Evolutionary conservation across 2,797 vertebrate genomes (phyloP).

Genomic region (Podarcis lilfordi): DNA sequence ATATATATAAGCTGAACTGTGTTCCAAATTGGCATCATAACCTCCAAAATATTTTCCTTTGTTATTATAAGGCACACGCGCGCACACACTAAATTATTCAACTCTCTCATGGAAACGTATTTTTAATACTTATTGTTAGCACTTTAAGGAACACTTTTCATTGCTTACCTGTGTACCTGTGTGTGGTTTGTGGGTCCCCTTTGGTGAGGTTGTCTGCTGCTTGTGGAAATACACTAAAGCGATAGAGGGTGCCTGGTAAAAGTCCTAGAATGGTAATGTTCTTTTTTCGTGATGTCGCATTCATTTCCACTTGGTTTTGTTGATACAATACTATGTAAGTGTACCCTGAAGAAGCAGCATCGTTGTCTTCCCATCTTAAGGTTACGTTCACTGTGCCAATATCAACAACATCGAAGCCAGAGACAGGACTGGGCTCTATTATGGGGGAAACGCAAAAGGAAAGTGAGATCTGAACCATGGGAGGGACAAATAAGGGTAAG

Average conservation of each 20-base stretch:
- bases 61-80: background rate
- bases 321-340: background rate
- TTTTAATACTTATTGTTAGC: background rate
- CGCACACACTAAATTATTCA: background rate
- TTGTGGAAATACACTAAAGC: background rate
- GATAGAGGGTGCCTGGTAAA: background rate
- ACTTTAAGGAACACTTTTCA: background rate
- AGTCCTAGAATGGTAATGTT: background rate
- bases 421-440: background rate
- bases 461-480: background rate
- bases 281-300: background rate
- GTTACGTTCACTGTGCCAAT: background rate
- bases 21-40: background rate
- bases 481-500: background rate
- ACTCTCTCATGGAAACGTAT: background rate
- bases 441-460: background rate
- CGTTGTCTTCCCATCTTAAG: background rate
- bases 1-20: background rate
- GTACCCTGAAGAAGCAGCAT: background rate
- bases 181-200: background rate
- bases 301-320: background rate
- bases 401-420: background rate
- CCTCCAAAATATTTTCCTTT: background rate
- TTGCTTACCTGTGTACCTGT: background rate
- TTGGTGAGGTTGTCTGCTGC: background rate